phyloP scores from a whole-genome alignment of 2,113 vertebrate genomes.

The Saccopteryx bilineata region DNA sequence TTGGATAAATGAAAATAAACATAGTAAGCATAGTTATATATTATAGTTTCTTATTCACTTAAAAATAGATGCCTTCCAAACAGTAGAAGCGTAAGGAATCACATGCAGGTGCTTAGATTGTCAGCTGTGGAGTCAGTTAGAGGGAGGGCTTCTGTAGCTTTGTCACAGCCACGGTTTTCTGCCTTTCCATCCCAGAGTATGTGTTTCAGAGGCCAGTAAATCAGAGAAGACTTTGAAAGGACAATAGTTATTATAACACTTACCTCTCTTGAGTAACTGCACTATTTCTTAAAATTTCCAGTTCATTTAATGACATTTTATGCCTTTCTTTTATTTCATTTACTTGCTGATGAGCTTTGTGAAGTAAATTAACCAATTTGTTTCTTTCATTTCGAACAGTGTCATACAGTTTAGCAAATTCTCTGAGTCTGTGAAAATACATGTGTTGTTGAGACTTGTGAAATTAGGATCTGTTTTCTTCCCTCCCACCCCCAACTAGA shows the following conservation, averaged over 20 bases:
- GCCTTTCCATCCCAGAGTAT: background rate
- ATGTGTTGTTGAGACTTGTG: conserved; percentile 64
- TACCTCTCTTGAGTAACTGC: conserved; percentile 92
- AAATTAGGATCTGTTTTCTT: background rate
- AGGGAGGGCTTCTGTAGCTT: background rate
- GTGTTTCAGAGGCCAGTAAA: background rate
- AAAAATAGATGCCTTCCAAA: background rate
- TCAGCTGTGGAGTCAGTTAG: background rate
- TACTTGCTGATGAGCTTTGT: conserved; percentile 89
- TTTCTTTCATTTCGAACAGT: conserved; percentile 91
- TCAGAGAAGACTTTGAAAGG: conserved; percentile 32
- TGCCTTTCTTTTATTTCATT: conserved; percentile 89
- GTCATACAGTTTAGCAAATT: conserved; percentile 88
- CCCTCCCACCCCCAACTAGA: background rate
- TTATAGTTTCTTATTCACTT: conserved; percentile 1
- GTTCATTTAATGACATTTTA: conserved; percentile 91
- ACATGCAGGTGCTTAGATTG: background rate
- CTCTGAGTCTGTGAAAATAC: conserved; percentile 88
- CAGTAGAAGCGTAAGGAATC: background rate
- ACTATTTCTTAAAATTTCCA: conserved; percentile 90
- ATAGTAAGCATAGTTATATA: background rate
- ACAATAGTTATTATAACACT: conserved; percentile 54
- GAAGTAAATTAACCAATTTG: conserved; percentile 92
- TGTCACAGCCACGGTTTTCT: background rate
- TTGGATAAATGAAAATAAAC: background rate